Conservation (phyloP, 1,140 invertebrate genomes). For the Lepidurus arcticus region DNA sequence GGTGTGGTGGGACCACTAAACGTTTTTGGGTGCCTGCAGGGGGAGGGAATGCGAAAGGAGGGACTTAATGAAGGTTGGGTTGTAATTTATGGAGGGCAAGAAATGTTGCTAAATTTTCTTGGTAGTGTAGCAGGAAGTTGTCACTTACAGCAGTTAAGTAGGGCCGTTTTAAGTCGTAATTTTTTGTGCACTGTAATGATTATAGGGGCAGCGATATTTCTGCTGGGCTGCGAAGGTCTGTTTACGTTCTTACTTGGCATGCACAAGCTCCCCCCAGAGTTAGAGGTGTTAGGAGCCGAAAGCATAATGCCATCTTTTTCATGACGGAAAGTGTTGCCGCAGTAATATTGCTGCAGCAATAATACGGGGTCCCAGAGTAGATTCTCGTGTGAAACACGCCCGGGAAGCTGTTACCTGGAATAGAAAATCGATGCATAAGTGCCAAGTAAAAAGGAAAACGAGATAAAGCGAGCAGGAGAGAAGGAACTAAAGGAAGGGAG, state of each 20-base stretch:
- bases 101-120: not conserved
- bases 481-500: not conserved
- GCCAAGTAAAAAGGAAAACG: slow-evolving; percentile 6
- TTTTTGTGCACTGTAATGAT: not conserved
- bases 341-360: slow-evolving; percentile 3
- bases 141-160: not conserved
- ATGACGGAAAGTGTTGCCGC: not conserved
- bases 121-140: not conserved
- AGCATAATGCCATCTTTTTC: slow-evolving; percentile 19
- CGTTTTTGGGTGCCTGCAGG: too few relatives aligned
- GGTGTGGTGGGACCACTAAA: too few relatives aligned
- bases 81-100: not conserved
- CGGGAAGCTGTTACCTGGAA: slow-evolving; percentile 17
- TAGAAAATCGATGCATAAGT: slow-evolving; percentile 19
- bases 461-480: not conserved
- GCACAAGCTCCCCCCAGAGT: not conserved
- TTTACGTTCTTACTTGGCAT: not conserved
- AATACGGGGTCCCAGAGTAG: not conserved
- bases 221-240: not conserved
- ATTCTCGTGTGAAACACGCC: slow-evolving; percentile 21
- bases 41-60: too few relatives aligned
- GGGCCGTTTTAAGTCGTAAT: not conserved
- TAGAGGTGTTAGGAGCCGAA: not conserved
- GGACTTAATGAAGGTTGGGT: not conserved
- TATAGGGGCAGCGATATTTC: not conserved